Base-by-base conservation (phyloP, 2,113 vertebrate species). In the Prionailurus bengalensis region DNA sequence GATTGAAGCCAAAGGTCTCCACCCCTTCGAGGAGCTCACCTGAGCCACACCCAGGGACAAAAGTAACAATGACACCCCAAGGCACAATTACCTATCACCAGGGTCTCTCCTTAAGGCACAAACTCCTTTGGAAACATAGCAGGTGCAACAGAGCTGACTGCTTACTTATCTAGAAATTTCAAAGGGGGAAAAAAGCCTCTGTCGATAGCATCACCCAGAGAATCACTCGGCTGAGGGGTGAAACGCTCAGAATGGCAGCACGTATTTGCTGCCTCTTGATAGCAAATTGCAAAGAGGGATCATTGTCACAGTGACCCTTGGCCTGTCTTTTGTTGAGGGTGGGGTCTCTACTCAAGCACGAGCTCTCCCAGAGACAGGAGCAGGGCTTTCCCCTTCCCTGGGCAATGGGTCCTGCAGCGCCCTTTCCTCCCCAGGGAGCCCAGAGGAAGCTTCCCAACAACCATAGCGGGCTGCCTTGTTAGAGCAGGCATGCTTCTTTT, bases 401-500 rank as follows among this genome's bases (percentile, higher is more conserved):
- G 12, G 45, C 51, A 3, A 3, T 0, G 4, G 25, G 17, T 66
- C 42, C 25, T 83, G 53, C 1, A 7, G 31, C 0, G 0, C 19
- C 68, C 45, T 0, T 21, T 7, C 13, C 45, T 45, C 66, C 88
- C 29, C 45, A 0, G 2, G 27, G 58, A 79, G 27, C 23, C 84
- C 65, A 93, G 27, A 2, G 81, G 55, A 61, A 94, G 23, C 61
- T 92, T 97, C 92, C 73, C 63, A 93, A 95, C 16, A 81, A 27
- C 4, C 2, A 16, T 21, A 33, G 3, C 31, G 11, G 17, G n/a
- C 36, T 79, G 63, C 94, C 95, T 97, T 42, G 55, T 68, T 88
- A 68, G 31, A 95, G 42, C n/a, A n/a, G 70, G 29, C 74, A 85
- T 29, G 16, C 25, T 91, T 96, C 83, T 97, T 97, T 84, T 96